Conservation (phyloP, 2,113 vertebrate genomes). For the Falcunculus frontatus region DNA sequence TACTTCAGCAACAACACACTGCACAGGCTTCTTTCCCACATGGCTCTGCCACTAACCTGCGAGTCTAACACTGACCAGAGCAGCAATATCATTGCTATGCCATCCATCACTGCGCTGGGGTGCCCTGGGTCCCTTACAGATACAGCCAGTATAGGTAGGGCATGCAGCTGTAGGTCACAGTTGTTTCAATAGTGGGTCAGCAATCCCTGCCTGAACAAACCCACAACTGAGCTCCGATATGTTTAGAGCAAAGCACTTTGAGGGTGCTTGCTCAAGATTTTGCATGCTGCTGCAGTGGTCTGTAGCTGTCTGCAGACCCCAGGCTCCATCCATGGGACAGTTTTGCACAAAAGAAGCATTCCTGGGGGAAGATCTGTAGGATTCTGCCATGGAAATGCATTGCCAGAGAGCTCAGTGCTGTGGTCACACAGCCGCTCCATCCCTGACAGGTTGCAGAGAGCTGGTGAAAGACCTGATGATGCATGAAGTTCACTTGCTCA, state of each 20-base stretch:
- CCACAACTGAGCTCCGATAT: neutral
- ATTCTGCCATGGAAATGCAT: neutral
- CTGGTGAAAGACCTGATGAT: neutral
- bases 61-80: neutral
- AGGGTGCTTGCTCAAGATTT: neutral
- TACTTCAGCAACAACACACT: neutral
- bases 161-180: neutral
- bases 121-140: rapidly evolving
- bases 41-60: neutral
- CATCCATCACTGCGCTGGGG: neutral
- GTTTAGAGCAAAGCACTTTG: neutral
- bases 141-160: neutral
- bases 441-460: neutral
- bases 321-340: neutral
- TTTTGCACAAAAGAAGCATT: neutral
- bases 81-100: neutral
- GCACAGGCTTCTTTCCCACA: neutral
- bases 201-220: neutral
- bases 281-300: neutral
- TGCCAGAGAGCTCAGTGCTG: neutral
- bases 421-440: neutral
- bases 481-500: neutral
- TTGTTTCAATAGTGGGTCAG: neutral
- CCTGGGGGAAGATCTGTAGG: neutral
- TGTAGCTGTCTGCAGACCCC: neutral